Percentiles rank a stretch among this genome's conserved stretches.
phyloP scores from a whole-genome alignment of 1,140 invertebrate genomes.

The Ips typographus region DNA sequence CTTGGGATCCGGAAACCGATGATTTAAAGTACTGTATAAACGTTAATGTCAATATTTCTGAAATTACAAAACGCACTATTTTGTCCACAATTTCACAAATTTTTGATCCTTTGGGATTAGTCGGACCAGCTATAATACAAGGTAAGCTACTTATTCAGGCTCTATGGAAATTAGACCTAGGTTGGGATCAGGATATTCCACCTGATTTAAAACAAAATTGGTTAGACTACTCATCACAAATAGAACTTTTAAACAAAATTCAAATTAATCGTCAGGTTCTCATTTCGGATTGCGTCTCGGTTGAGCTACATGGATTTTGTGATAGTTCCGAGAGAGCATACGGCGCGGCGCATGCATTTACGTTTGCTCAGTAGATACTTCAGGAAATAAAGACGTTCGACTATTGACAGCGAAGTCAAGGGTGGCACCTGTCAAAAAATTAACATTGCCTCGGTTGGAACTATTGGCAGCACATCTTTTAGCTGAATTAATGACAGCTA shows the following conservation, averaged over 20 bases:
- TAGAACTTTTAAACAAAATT: slow-evolving; percentile 9
- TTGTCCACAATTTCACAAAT: slow-evolving; percentile 41
- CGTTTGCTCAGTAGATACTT: too few relatives aligned
- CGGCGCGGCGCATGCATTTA: too few relatives aligned
- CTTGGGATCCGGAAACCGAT: slow-evolving; percentile 11
- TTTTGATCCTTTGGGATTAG: slow-evolving; percentile 42
- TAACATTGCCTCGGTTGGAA: too few relatives aligned
- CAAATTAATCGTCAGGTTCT: too few relatives aligned
- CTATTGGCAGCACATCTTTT: too few relatives aligned
- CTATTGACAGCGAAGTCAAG: too few relatives aligned
- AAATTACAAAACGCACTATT: slow-evolving; percentile 41
- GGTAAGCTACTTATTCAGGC: slow-evolving; percentile 52
- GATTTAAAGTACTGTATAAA: slow-evolving; percentile 3
- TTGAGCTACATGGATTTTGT: too few relatives aligned
- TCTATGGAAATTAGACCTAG: slow-evolving; percentile 47
- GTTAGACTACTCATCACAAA: slow-evolving; percentile 1
- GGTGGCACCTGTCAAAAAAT: too few relatives aligned
- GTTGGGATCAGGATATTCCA: slow-evolving; percentile 49
- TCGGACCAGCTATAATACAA: slow-evolving; percentile 47
- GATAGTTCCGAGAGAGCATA: too few relatives aligned
- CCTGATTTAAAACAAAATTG: neutral
- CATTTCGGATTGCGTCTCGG: too few relatives aligned
- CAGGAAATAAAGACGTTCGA: too few relatives aligned
- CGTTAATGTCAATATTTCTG: neutral
- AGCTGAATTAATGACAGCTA: too few relatives aligned